Conservation (phyloP, 1,140 invertebrate genomes). For the Scaptomyza graminum region DNA sequence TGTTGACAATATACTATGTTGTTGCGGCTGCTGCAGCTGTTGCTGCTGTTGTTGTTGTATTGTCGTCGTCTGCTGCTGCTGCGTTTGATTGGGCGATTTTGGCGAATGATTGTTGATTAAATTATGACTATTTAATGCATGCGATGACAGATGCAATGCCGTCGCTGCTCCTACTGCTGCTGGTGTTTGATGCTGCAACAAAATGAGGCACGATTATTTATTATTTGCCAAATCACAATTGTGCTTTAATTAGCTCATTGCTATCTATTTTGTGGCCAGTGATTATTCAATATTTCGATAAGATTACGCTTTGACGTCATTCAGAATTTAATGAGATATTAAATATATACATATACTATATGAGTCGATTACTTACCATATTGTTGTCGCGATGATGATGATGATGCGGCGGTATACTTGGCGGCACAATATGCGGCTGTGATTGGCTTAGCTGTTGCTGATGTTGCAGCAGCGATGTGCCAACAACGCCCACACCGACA, state of each 20-base stretch:
- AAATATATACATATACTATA: no score
- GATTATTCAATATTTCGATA: conserved; percentile 12
- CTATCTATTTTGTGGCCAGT: conserved; percentile 3
- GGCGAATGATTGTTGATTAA: conserved; percentile 83
- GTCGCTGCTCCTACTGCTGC: conserved; percentile 58
- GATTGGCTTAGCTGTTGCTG: conserved; percentile 82
- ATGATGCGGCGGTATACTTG: conserved; percentile 80
- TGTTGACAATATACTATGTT: conserved; percentile 58
- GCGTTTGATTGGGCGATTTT: conserved; percentile 83
- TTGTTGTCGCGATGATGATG: conserved; percentile 78
- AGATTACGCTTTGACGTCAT: background rate
- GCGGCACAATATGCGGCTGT: conserved; percentile 82
- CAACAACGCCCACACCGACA: conserved; percentile 31
- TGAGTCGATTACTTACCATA: conserved; percentile 51
- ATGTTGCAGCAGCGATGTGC: conserved; percentile 47
- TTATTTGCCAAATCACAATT: background rate
- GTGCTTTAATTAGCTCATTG: conserved; percentile 3
- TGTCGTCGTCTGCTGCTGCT: conserved; percentile 46
- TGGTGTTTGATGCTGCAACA: conserved; percentile 62
- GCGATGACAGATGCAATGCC: conserved; percentile 80
- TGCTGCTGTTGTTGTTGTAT: conserved; percentile 53
- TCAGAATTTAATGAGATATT: no score
- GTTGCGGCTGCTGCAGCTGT: conserved; percentile 30
- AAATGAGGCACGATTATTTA: conserved; percentile 26
- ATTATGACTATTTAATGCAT: conserved; percentile 84